Evolutionary conservation across 2,888 invertebrate genomes (phyloP), one percentile per base, ranked within the genome.

Genomic region (Lithophane leautieri): DNA sequence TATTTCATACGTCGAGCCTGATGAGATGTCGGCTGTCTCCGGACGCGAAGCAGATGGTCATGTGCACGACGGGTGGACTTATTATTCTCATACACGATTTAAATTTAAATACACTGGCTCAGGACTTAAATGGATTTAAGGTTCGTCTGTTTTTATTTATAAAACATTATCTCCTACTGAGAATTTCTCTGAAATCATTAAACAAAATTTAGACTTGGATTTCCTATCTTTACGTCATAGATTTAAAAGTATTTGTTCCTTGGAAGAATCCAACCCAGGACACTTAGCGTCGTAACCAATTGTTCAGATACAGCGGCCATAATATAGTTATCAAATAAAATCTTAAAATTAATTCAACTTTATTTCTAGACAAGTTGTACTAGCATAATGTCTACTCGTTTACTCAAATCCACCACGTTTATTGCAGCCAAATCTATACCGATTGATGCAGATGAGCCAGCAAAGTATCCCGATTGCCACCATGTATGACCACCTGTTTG

Each of bases 51-150:
- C 99, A 99, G 95, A 97, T 99, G 97, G 97, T 99, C 34, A 98
- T 99, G 93, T 98, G 99, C 84, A 99, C 99, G 0, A 98, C 99
- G 1, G 98, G 98, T 47, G 99, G 99, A 12, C 98, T 98, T 91
- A 97, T 99, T 72, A 98, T 99, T 90, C 97, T 99, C 56, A 97
- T 99, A 82, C 99, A 99, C 92, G 97, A 99, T 93, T 97, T 99
- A 78, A 98, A 99, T 94, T 97, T 99, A 81, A 97, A 97, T 52
- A 98, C 98, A 6, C 94, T 99, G 87, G 97, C 97, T 42, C 97
- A 97, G 82, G 99, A 99, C 94, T 97, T 99, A 86, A 97, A 97
- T 89, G 98, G 98, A 72, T 99, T 99, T 93, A 98, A 60, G 60
- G 60, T 60, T 19, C 19, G 60, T 60, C 34, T 11, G 1, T 11